These are phyloP conservation scores for Esox lucius DNA, from an alignment of 2,797 vertebrate species.

Conservation along the genomic window DNA sequence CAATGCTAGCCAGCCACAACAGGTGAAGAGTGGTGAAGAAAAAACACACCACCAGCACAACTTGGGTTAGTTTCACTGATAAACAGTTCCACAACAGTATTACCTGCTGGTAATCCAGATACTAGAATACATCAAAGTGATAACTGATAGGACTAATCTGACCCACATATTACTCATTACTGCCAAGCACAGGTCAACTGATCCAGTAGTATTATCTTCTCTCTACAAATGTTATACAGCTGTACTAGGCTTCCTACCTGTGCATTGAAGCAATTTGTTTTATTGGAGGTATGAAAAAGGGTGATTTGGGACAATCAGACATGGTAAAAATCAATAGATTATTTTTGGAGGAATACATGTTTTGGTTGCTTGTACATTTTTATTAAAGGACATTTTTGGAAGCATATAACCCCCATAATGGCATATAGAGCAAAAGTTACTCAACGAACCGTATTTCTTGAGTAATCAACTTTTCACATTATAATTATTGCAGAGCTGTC, in stretches of 20 bases:
- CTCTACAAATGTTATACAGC: not conserved
- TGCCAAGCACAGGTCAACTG: not conserved
- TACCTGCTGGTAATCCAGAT: slow-evolving; percentile 26
- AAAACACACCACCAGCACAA: slow-evolving; percentile 4
- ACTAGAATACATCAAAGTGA: not conserved
- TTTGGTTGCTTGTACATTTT: too few relatives aligned
- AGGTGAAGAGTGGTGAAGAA: not conserved
- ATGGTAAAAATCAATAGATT: too few relatives aligned
- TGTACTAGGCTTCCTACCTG: not conserved
- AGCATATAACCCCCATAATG: too few relatives aligned
- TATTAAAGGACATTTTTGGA: too few relatives aligned
- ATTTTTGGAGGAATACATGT: too few relatives aligned
- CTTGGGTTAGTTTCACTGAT: slow-evolving; percentile 1
- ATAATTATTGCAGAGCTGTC: too few relatives aligned
- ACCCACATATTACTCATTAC: not conserved
- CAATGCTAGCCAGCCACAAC: not conserved
- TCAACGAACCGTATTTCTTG: too few relatives aligned
- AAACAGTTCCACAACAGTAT: slow-evolving; percentile 27
- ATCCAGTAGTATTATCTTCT: not conserved
- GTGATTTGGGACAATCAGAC: too few relatives aligned
- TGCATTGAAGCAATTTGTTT: too few relatives aligned
- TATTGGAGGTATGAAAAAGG: too few relatives aligned
- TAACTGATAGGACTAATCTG: slow-evolving; percentile 2
- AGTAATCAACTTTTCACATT: too few relatives aligned
- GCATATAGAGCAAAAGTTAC: too few relatives aligned